Conservation (phyloP, 2,113 vertebrate genomes). For the Eira barbara region DNA sequence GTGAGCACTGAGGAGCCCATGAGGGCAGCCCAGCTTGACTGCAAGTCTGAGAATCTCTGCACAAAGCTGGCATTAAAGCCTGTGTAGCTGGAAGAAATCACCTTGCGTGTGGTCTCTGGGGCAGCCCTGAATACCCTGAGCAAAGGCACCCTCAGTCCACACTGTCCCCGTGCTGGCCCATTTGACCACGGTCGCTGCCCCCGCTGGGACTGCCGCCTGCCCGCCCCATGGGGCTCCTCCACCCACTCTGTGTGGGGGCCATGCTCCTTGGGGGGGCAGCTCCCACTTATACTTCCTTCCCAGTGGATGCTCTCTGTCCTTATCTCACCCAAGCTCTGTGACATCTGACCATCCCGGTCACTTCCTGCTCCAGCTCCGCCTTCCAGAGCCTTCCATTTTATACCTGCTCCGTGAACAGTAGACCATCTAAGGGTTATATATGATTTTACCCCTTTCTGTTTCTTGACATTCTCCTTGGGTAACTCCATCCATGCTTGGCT, state of each 20-base stretch:
- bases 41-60: not conserved
- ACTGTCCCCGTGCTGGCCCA: not conserved
- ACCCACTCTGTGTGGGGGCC: rapidly evolving
- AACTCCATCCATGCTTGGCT: too few species aligned
- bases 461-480: not conserved
- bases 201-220: not conserved
- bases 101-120: too few species aligned
- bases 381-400: not conserved
- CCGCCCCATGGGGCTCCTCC: not conserved
- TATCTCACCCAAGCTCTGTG: too few species aligned
- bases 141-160: not conserved
- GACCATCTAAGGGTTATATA: not conserved
- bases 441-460: too few species aligned
- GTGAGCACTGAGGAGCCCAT: not conserved
- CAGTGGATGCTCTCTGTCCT: not conserved
- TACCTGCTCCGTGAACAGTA: not conserved
- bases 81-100: not conserved
- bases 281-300: not conserved
- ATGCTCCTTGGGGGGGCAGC: not conserved
- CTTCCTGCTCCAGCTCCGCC: not conserved
- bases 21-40: not conserved
- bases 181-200: rapidly evolving
- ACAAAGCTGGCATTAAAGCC: not conserved
- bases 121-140: not conserved
- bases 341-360: not conserved